Base-by-base conservation (phyloP, 2,113 vertebrate genomes). In the Antidorcas marsupialis region DNA sequence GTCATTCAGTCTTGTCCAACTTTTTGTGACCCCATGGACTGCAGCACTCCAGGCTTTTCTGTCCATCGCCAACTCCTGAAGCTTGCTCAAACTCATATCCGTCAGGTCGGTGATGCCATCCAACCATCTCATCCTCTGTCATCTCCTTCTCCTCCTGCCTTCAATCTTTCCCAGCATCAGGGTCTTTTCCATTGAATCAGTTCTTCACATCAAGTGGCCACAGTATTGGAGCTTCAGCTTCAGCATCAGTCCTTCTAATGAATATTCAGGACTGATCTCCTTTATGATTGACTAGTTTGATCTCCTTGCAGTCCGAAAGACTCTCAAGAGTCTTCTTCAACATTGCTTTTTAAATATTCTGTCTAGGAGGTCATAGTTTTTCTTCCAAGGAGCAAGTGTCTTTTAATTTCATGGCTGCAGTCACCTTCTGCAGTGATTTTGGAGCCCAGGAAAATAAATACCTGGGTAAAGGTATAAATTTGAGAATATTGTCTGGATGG, bases 61-160 rank as follows among this genome's bases (percentile, higher is more conserved):
- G 64, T 71, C n/a, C 9, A 71, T 23, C n/a, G 36, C n/a, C 17
- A 23, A 36, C n/a, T 71, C 64, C 9, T 0, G 0, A 5, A 71
- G 64, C 64, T 23, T 36, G n/a, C 10, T 23, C n/a, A 36, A 23
- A 71, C n/a, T 36, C 64, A 23, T 36, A 10, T 39, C 9, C 67
- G 39, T 71, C n/a, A 71, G 21, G n/a, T 71, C 1, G 1, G 19
- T 71, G 19, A 71, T 39, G 5, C 19, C 67, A 39, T 39, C n/a
- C n/a, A 71, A 23, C 10, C n/a, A 12, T 39, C n/a, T 71, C 67
- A 23, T 71, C 9, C 19, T 71, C 9, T 71, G n/a, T 71, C n/a
- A 2, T 71, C 19, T 10, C 5, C 67, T 71, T 71, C n/a, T 71
- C n/a, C 64, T 71, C 5, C 67, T 23, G 67, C n/a, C 19, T 71